Percentiles rank a stretch among this genome's conserved stretches.
phyloP scores from a whole-genome alignment of 2,888 invertebrate species.

The Furcula furcula region DNA sequence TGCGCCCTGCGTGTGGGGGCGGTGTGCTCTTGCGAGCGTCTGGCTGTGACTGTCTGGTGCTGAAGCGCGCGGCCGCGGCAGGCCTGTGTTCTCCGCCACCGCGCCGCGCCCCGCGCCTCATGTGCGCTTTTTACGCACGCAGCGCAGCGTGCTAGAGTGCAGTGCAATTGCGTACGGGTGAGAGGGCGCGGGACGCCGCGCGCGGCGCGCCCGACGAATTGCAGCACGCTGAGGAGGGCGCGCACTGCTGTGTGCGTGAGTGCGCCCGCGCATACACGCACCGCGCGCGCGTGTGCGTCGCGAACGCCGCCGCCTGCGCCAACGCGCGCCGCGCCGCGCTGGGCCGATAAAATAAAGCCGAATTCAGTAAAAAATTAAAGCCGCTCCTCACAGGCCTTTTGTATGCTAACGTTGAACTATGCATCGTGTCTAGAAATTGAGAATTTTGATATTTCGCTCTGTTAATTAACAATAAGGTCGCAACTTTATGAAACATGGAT shows the following conservation, averaged over 20 bases:
- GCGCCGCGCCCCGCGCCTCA: constrained; percentile 62
- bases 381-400: constrained; percentile 62
- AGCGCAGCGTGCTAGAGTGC: constrained; percentile 69
- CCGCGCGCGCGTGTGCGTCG: constrained; percentile 38
- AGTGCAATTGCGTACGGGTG: constrained; percentile 79
- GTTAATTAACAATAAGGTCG: constrained; percentile 14
- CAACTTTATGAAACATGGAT: too few species aligned
- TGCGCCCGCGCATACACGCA: constrained; percentile 53
- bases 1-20: constrained; percentile 69
- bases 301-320: constrained; percentile 41
- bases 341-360: constrained; percentile 62
- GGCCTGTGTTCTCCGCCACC: constrained; percentile 48
- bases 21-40: constrained; percentile 74
- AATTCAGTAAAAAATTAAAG: constrained; percentile 70
- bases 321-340: constrained; percentile 21
- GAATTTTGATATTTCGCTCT: constrained; percentile 50
- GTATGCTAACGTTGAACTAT: constrained; percentile 71
- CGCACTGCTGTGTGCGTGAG: constrained; percentile 63
- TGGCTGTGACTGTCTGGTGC: constrained; percentile 65
- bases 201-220: constrained; percentile 74
- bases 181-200: constrained; percentile 51
- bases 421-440: constrained; percentile 45
- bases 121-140: constrained; percentile 81
- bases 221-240: constrained; percentile 77
- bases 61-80: constrained; percentile 49